Conservation (phyloP, 2,797 vertebrate genomes). For the Serranus cabrilla region DNA sequence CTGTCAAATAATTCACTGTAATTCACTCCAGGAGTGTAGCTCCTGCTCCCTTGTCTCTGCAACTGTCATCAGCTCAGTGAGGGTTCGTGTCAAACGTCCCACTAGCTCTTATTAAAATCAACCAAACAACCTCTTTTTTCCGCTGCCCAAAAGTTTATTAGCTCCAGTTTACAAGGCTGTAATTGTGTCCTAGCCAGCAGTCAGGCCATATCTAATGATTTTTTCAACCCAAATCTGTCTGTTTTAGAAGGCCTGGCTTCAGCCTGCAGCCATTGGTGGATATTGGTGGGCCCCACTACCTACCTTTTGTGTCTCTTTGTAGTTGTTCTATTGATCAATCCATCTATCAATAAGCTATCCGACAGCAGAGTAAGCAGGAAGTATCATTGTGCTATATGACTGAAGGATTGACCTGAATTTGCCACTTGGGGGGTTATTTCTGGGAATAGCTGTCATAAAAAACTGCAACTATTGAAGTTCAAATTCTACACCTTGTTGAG, state of each 20-base stretch:
- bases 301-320: no score
- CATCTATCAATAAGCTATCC: background rate
- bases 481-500: background rate
- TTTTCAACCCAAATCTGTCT: background rate
- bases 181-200: background rate
- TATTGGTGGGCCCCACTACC: no score
- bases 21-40: constrained; percentile 7
- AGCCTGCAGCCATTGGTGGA: no score
- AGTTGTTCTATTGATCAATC: no score
- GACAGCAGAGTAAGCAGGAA: background rate
- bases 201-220: no score
- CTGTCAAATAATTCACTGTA: constrained; percentile 14
- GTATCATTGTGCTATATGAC: background rate
- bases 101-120: background rate
- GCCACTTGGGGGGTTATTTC: background rate
- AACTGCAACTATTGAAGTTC: background rate
- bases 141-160: background rate
- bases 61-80: background rate
- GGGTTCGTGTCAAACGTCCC: background rate
- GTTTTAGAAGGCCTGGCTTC: background rate
- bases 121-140: constrained; percentile 1
- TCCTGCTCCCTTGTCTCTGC: background rate
- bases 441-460: constrained; percentile 3
- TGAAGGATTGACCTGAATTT: constrained; percentile 6
- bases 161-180: background rate